Base-by-base conservation (phyloP, 2,797 vertebrate species). In the Pygocentrus nattereri region DNA sequence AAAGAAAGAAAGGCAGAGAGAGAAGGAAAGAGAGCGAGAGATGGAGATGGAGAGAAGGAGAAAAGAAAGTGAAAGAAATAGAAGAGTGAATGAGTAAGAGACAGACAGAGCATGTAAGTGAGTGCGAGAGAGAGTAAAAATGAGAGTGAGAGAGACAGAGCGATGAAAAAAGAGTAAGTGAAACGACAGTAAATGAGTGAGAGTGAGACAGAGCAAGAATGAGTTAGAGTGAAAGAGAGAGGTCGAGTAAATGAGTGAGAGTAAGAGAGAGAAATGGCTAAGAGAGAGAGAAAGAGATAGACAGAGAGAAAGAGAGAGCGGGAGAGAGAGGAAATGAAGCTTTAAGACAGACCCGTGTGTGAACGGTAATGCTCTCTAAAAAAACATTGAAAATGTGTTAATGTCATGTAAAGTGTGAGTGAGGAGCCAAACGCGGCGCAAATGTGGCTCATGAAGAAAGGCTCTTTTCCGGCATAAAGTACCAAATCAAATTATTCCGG, bases 331-430 rank as follows among this genome's bases (percentile, higher is more conserved):
- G 94, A 94, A 95, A 95, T 94, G 93, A 94, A 94, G 94, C 93
- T 93, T 91, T 93, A 94, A 94, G 94, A 95, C 93, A 94, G 94
- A 95, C 94, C 92, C 94, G 93, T 92, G 92, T 93, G 93, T 91
- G 92, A 91, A 92, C 91, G 89, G 84, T 94, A 94, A 94, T 94
- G 93, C 92, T 92, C 91, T 94, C 93, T 93, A 91, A 94, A 87
- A 94, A 27, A 12, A 12, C 34, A 34, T 10, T 4, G 23, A 59
- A n/a, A 59, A 94, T 89, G 94, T 94, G 93, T 94, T 95, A 95
- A 95, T 94, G 94, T 93, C 94, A 94, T 94, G 94, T 93, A 93
- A 92, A 95, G 94, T 94, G 93, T 93, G 89, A 91, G 90, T 44
- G 41, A 44, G 41, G 41, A 44, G 41, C 8, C 41, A 44, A 91